These are phyloP conservation scores for Nomada ferruginata DNA, from an alignment of 2,888 invertebrate species.

Conservation along the genomic window DNA sequence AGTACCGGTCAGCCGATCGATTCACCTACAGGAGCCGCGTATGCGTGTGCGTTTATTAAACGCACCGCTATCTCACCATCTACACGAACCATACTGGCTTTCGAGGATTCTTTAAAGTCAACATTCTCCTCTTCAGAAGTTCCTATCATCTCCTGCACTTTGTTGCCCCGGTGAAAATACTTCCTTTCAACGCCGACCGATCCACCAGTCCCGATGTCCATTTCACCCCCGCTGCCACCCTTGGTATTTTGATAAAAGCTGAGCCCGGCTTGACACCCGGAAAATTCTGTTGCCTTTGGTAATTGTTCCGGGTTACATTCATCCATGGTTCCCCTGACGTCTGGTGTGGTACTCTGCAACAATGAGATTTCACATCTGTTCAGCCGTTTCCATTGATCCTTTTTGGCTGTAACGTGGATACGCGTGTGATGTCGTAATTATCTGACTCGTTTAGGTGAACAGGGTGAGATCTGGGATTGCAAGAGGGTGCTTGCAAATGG, in stretches of 20 bases:
- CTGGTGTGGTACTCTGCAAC: background rate
- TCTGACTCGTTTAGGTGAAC: too few species aligned
- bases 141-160: conserved; percentile 3
- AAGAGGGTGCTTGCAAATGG: too few species aligned
- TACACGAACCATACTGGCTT: conserved; percentile 38
- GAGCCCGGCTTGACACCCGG: background rate
- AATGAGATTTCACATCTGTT: background rate
- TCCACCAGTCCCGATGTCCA: conserved; percentile 1
- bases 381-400: too few species aligned
- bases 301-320: conserved; percentile 3
- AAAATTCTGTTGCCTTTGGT: conserved; percentile 25
- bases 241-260: conserved; percentile 38
- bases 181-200: conserved; percentile 22
- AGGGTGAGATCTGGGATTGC: too few species aligned
- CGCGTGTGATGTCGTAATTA: too few species aligned
- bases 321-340: background rate
- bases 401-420: too few species aligned
- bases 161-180: conserved; percentile 34
- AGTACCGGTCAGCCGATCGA: background rate
- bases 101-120: conserved; percentile 59
- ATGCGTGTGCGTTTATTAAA: conserved; percentile 61
- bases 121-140: conserved; percentile 54
- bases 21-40: conserved; percentile 26
- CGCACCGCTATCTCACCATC: conserved; percentile 56
- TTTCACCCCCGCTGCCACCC: background rate